Conservation (phyloP, 2,113 vertebrate species). For the Chelonoidis abingdonii region DNA sequence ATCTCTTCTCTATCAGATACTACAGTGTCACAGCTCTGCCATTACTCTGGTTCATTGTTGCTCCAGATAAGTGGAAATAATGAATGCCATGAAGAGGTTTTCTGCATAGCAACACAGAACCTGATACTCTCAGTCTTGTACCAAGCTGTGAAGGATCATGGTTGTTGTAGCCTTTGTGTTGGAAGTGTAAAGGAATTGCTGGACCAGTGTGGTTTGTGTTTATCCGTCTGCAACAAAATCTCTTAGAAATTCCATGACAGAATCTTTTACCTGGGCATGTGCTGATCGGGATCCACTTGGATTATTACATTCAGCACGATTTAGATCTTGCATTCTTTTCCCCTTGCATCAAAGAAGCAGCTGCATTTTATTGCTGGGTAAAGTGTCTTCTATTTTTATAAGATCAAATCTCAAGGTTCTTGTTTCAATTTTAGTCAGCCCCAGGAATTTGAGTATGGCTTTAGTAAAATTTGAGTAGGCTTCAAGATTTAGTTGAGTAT, state of each 20-base stretch:
- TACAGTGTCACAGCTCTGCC: not conserved
- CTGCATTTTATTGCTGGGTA: not conserved
- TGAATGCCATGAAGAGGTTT: not conserved
- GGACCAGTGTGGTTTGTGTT: not conserved
- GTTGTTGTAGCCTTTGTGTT: no score
- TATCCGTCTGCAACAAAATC: not conserved
- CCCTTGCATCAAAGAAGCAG: not conserved
- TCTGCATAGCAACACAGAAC: not conserved
- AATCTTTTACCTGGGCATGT: not conserved
- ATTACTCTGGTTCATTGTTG: not conserved
- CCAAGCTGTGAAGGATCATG: not conserved
- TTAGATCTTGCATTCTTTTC: not conserved
- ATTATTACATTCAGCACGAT: not conserved
- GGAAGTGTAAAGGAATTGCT: not conserved
- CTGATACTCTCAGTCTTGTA: not conserved
- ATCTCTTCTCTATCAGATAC: not conserved
- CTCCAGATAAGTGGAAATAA: not conserved
- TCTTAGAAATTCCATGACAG: not conserved
- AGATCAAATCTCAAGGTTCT: not conserved
- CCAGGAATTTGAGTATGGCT: not conserved
- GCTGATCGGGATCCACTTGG: not conserved
- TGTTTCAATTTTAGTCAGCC: not conserved
- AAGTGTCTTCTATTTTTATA: not conserved
- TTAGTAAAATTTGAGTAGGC: not conserved
- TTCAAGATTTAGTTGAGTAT: not conserved